Base-by-base conservation (phyloP, 2,888 invertebrate genomes). In the Panorpa germanica region DNA sequence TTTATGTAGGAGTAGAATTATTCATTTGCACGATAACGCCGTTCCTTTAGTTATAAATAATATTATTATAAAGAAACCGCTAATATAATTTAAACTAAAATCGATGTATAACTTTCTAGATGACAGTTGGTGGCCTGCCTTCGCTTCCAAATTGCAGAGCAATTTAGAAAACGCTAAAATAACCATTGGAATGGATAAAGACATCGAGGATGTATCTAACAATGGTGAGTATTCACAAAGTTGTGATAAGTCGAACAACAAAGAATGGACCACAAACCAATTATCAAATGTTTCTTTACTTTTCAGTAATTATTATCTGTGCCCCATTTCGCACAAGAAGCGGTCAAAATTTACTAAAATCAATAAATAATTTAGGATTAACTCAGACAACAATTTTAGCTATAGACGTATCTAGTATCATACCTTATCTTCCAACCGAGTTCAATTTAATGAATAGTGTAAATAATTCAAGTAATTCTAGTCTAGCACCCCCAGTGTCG, bases 51-150 rank as follows among this genome's bases (percentile, higher is more conserved):
- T n/a, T n/a, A n/a, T 65, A 46, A 57, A 55, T 50, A 34, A 26
- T 22, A n/a, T 18, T 30, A 15, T 11, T 27, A 19, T 29, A 15
- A 18, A 11, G 15, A 19, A 15, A 22, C 23, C 8, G 12, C 13
- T 13, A 25, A 31, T 20, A 18, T 22, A 8, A 17, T 15, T 12
- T 35, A 16, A 14, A n/a, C n/a, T n/a, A n/a, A n/a, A 8, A 24
- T 24, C 13, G 8, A 24, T 12, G 5, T 27, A 32, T 26, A 11
- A 30, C 34, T 29, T 52, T 54, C 5, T 52, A 65, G 65, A 55
- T 45, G 48, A 52, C 29, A 61, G 63, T 31, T 60, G 62, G 47
- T 66, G 65, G 64, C 57, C 60, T 31, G 55, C 50, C 32, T 45
- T 65, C 29, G 58, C 61, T 11, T 57, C 60, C 39, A 50, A 52